A percentile compares a stretch with the other conserved stretches of the same genome.
phyloP scores from a whole-genome alignment of 2,113 vertebrate species.

The Barnardius zonarius region DNA sequence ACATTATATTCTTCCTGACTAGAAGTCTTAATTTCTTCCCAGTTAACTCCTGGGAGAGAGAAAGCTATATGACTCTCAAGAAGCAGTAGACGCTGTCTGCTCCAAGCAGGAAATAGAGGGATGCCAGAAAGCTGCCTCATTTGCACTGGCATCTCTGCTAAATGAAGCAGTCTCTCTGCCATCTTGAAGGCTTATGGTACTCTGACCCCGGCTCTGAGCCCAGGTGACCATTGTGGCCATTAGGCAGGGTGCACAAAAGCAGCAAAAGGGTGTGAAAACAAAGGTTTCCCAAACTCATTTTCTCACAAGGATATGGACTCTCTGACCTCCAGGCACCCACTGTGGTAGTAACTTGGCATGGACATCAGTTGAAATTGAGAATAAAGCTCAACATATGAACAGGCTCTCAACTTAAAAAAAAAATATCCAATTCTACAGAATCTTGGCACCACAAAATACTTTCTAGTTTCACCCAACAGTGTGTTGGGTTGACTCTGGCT shows the following conservation, averaged over 20 bases:
- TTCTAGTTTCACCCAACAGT: neutral
- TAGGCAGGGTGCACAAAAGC: neutral
- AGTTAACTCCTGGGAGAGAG: neutral
- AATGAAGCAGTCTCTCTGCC: neutral
- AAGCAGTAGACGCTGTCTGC: rapidly evolving
- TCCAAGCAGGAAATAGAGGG: neutral
- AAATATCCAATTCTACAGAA: neutral
- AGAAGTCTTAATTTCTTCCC: neutral
- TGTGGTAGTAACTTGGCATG: neutral
- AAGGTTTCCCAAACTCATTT: neutral
- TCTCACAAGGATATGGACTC: neutral
- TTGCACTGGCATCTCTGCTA: neutral
- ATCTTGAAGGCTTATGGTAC: neutral
- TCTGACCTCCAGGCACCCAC: neutral
- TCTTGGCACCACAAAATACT: neutral
- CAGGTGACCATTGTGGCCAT: neutral
- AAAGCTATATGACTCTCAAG: neutral
- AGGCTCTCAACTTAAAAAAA: neutral
- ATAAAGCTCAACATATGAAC: neutral
- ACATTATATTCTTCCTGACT: neutral
- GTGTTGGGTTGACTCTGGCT: neutral
- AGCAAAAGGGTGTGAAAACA: neutral
- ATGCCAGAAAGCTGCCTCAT: neutral
- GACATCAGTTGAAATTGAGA: neutral
- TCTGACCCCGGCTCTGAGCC: neutral